Conservation (phyloP, 2,888 invertebrate species). For the Trachelus stipa region DNA sequence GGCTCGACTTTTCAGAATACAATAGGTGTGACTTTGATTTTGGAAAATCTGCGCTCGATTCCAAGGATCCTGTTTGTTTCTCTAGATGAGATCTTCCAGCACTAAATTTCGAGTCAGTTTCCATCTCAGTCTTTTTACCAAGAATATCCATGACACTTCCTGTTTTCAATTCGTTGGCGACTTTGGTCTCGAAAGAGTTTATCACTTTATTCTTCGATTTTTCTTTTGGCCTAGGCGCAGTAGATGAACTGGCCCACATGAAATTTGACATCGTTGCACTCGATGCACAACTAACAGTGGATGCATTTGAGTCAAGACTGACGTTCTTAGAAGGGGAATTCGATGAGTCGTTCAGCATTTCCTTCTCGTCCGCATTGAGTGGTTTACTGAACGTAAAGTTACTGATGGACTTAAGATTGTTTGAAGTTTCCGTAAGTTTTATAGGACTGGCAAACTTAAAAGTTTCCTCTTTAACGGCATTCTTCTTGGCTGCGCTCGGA, state of each 20-base stretch:
- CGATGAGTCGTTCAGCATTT: conserved; percentile 32
- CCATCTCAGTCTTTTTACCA: conserved; percentile 37
- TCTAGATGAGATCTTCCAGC: background rate
- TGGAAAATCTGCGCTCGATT: conserved; percentile 24
- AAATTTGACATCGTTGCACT: conserved; percentile 51
- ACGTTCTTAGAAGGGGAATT: conserved; percentile 28
- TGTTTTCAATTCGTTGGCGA: conserved; percentile 56
- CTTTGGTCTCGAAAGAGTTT: conserved; percentile 26
- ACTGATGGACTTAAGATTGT: conserved; percentile 67
- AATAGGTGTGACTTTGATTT: conserved; percentile 47
- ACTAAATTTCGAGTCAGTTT: background rate
- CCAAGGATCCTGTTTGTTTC: background rate
- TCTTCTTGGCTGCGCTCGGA: conserved; percentile 32
- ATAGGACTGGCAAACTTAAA: conserved; percentile 67
- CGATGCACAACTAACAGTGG: conserved; percentile 17
- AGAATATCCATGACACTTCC: conserved; percentile 67
- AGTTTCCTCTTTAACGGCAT: conserved; percentile 30
- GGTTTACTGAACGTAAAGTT: conserved; percentile 73
- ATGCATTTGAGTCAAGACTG: conserved; percentile 31
- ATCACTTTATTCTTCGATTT: conserved; percentile 45
- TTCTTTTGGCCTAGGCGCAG: conserved; percentile 53
- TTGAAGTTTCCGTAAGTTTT: conserved; percentile 63
- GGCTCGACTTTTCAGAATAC: conserved; percentile 52
- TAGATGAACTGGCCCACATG: conserved; percentile 52
- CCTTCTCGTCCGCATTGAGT: conserved; percentile 54